phyloP scores from a whole-genome alignment of 2,888 invertebrate species.

The Tortricodes alternella region DNA sequence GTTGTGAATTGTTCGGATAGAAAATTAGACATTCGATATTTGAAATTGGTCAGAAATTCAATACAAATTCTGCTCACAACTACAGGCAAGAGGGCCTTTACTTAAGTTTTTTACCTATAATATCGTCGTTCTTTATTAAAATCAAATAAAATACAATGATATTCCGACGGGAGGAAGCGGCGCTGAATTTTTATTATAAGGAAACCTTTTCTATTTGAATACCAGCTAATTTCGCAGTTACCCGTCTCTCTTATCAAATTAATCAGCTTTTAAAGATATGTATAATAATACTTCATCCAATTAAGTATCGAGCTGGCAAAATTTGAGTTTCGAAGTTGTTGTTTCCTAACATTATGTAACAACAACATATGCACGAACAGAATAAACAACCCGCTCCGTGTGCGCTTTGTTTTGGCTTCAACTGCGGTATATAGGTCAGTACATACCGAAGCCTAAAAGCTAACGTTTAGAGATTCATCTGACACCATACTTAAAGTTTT shows the following conservation, averaged over 20 bases:
- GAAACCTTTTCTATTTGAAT: not conserved
- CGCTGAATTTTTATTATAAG: not conserved
- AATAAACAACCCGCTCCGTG: constrained; percentile 45
- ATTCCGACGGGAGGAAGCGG: not conserved
- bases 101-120: too few relatives aligned
- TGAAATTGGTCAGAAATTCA: too few relatives aligned
- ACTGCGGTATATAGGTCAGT: constrained; percentile 14
- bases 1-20: too few relatives aligned
- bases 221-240: not conserved
- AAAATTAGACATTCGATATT: too few relatives aligned
- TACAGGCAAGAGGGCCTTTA: too few relatives aligned
- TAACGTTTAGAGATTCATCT: constrained; percentile 5
- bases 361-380: constrained; percentile 49
- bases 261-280: too few relatives aligned
- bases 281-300: not conserved
- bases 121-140: too few relatives aligned
- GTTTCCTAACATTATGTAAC: constrained; percentile 46
- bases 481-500: constrained; percentile 5
- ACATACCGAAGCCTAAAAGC: constrained; percentile 1
- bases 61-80: too few relatives aligned
- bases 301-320: constrained; percentile 34
- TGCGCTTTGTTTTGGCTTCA: constrained; percentile 50
- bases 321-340: constrained; percentile 45
- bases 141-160: not conserved
- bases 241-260: not conserved